Percentiles rank a stretch among this genome's conserved stretches.
Evolutionary conservation across 2,113 vertebrate genomes (phyloP).

Genomic region (Otis tarda): DNA sequence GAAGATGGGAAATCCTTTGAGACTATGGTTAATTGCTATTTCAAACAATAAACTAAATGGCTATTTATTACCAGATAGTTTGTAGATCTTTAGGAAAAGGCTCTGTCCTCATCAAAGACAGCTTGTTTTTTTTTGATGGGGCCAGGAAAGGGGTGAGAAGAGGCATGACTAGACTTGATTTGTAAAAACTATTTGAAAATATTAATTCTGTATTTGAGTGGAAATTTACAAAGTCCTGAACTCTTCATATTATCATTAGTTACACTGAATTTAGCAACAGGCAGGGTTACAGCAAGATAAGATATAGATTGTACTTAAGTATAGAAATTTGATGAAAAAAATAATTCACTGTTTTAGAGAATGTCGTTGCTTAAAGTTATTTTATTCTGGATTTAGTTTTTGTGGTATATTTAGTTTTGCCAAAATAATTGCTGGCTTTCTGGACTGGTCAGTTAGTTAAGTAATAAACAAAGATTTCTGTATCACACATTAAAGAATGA

Average conservation of each 20-base stretch:
- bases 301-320: background rate
- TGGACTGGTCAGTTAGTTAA: conserved; percentile 35
- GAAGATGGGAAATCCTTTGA: background rate
- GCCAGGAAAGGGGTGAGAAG: background rate
- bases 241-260: background rate
- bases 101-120: background rate
- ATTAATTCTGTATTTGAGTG: background rate
- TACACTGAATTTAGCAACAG: background rate
- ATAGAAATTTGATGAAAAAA: background rate
- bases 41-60: background rate
- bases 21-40: background rate
- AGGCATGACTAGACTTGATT: background rate
- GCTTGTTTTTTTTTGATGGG: background rate
- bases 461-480: background rate
- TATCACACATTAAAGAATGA: conserved; percentile 5
- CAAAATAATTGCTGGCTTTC: background rate
- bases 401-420: conserved; percentile 6
- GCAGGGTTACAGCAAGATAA: background rate
- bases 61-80: background rate
- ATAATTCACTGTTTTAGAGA: background rate
- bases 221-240: background rate
- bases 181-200: background rate
- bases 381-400: conserved; percentile 13
- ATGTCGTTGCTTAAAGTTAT: background rate
- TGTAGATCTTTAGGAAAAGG: background rate